Base-by-base conservation (phyloP, 2,113 vertebrate genomes). In the Phrynosoma platyrhinos region DNA sequence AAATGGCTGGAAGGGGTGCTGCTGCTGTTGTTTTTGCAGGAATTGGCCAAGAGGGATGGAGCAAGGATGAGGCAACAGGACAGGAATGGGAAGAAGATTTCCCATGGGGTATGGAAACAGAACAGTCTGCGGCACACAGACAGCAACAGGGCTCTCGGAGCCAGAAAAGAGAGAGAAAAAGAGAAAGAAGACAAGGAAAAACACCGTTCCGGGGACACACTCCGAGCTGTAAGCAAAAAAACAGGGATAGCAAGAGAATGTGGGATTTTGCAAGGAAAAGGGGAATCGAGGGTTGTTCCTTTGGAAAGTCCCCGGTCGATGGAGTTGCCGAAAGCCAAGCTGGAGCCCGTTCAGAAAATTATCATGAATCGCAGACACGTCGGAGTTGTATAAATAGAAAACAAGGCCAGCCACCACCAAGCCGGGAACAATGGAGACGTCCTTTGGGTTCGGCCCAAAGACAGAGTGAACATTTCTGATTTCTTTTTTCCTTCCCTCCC, bases 301-400 rank as follows among this genome's bases (percentile, higher is more conserved):
- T 47, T 82, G 42, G 52, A 58, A 13, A 58, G 32, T 12, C 58
- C 32, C 1, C 12, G 53, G 25, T 62, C 53, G 9, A 18, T 1
- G 27, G 21, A 30, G 21, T 58, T 40, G 52, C 21, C 2, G n/a
- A 20, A 58, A 87, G 85, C 69, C 79, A 81, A 64, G 52, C 66
- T 81, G 86, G 86, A 81, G 5, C 32, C 25, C 3, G 55, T 53
- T 87, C 86, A 87, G 79, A 58, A 81, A 87, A 82, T 87, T 74
- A 87, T 72, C 79, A 82, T 87, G 86, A 87, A 81, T 21, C 40
- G 79, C 86, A 87, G 86, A 87, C 86, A 74, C 69, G 36, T 62
- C 47, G 69, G 86, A 82, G 86, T 74, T 87, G 55, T 87, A 87
- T 87, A 87, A 87, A 87, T 82, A 87, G 52, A 58, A n/a, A 23